Evolutionary conservation across 2,888 invertebrate species (phyloP).

Genomic region (Diarsia rubi): DNA sequence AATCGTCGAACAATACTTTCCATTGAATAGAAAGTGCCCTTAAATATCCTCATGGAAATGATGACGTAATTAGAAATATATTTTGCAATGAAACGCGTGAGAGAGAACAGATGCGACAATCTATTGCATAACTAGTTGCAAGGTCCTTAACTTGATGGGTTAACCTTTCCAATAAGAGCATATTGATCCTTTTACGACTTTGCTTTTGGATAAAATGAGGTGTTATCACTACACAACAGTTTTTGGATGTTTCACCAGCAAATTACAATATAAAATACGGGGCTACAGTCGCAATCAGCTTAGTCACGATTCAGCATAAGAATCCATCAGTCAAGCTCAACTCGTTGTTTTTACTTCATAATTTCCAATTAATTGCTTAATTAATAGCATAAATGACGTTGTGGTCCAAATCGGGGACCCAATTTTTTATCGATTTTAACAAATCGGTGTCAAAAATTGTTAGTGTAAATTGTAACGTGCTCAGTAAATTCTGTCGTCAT

Average conservation of each 20-base stretch:
- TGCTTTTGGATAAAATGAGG: neutral
- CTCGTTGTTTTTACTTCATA: conserved; percentile 21
- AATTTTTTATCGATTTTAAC: conserved; percentile 9
- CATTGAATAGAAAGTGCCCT: conserved; percentile 32
- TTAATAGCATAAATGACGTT: conserved; percentile 31
- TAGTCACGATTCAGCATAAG: conserved; percentile 60
- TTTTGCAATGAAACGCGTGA: conserved; percentile 41
- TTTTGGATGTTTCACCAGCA: conserved; percentile 31
- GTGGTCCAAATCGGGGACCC: conserved; percentile 15
- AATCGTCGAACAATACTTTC: neutral
- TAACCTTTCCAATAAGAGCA: neutral
- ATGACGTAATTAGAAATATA: conserved; percentile 56
- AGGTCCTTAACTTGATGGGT: conserved; percentile 11
- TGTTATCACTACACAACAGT: conserved; percentile 19
- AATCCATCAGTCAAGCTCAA: conserved; percentile 33
- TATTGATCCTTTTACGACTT: conserved; percentile 3
- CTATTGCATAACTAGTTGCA: conserved; percentile 58
- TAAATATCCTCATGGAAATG: conserved; percentile 33
- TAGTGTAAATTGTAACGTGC: conserved; percentile 27
- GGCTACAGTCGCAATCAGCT: conserved; percentile 29
- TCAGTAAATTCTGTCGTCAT: conserved; percentile 28
- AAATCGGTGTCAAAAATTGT: conserved; percentile 24
- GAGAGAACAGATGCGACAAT: conserved; percentile 21
- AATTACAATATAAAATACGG: conserved; percentile 56
- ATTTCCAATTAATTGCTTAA: conserved; percentile 38